Evolutionary conservation across 2,113 vertebrate species (phyloP).

Genomic region (Nannobrachium achirus): DNA sequence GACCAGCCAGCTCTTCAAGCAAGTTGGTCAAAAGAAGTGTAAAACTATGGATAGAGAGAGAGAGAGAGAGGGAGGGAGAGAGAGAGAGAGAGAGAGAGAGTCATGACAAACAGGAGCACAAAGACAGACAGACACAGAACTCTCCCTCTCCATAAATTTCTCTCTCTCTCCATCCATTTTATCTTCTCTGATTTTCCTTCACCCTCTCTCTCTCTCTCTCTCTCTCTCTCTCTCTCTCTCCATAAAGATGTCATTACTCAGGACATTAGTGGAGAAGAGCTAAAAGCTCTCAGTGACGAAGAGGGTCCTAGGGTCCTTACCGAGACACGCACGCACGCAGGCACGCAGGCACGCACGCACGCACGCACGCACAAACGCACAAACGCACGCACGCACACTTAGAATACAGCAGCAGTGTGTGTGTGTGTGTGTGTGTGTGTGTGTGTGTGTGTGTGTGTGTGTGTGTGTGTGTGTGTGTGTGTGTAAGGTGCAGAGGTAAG

Average conservation of each 20-base stretch:
- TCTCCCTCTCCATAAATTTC: background rate
- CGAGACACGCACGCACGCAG: conserved; percentile 53
- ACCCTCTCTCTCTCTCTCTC: background rate
- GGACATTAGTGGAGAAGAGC: conserved; percentile 83
- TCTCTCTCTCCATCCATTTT: background rate
- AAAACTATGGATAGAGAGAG: too few relatives aligned
- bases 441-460: conserved; percentile 6
- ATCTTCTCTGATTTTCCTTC: too few relatives aligned
- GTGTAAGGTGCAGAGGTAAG: conserved; percentile 64
- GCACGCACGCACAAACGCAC: conserved; percentile 1
- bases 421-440: background rate
- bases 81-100: conserved; percentile 14
- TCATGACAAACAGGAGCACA: background rate
- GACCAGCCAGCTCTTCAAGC: too few relatives aligned
- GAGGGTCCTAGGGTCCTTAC: conserved; percentile 81
- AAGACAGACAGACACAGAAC: background rate
- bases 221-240: conserved; percentile 45
- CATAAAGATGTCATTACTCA: conserved; percentile 84
- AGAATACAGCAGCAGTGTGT: background rate
- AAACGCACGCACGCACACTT: background rate
- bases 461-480: background rate
- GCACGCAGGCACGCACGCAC: conserved; percentile 9
- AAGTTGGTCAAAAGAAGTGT: too few relatives aligned
- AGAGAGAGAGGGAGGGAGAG: conserved; percentile 54
- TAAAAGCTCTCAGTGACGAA: conserved; percentile 84